Conservation (phyloP, 2,113 vertebrate species). For the Laticauda colubrina region DNA sequence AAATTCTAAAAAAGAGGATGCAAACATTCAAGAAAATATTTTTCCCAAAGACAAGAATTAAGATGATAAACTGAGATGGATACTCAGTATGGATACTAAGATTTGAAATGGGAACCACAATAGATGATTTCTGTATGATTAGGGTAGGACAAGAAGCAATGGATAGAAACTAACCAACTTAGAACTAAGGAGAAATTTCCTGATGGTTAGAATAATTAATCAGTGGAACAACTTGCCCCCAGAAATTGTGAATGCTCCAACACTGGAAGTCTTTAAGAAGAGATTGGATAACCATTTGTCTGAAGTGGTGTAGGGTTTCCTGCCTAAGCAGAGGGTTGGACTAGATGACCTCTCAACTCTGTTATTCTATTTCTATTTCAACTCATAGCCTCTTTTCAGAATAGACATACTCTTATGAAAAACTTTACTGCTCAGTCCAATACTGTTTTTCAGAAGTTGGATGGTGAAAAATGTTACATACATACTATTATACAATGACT, state of each 20-base stretch:
- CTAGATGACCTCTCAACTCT: too few species aligned
- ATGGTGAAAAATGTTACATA: accelerated
- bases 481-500: background rate
- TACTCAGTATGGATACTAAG: background rate
- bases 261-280: too few species aligned
- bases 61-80: slow-evolving; percentile 29
- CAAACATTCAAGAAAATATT: slow-evolving; percentile 38
- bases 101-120: background rate
- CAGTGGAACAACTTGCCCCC: too few species aligned
- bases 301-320: too few species aligned
- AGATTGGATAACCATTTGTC: too few species aligned
- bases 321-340: too few species aligned
- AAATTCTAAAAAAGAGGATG: background rate
- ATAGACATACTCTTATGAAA: background rate
- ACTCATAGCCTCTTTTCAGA: background rate
- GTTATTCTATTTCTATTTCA: background rate
- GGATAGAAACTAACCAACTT: too few species aligned
- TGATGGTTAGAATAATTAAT: too few species aligned
- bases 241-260: too few species aligned
- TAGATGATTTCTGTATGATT: background rate
- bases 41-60: background rate
- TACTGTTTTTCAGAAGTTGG: background rate
- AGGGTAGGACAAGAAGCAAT: too few species aligned
- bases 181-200: too few species aligned
- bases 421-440: slow-evolving; percentile 34